These are phyloP conservation scores for Gastracanthus pulcherrimus DNA, from an alignment of 2,888 invertebrate genomes.

Conservation along the genomic window DNA sequence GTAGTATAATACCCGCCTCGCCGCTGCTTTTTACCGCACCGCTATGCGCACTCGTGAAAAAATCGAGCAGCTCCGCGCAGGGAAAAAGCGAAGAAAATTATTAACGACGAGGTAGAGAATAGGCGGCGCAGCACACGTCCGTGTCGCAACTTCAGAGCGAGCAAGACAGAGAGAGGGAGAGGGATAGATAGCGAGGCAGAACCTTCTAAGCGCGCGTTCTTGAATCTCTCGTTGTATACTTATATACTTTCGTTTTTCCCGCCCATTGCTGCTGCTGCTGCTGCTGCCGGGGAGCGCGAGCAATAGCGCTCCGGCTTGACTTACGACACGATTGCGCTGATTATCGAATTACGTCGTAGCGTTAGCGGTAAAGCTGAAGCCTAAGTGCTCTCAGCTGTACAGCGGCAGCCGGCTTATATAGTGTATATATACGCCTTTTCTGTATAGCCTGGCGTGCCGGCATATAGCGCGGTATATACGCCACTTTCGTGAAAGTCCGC, in stretches of 20 bases:
- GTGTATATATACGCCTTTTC: too few species aligned
- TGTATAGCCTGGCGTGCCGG: not conserved
- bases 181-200: not conserved
- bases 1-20: too few species aligned
- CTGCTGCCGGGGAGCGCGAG: not conserved
- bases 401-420: not conserved
- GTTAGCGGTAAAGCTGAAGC: conserved; percentile 37
- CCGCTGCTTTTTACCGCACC: too few species aligned
- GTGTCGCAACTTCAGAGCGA: too few species aligned
- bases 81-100: not conserved
- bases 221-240: not conserved
- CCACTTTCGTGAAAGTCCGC: conserved; percentile 16
- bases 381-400: not conserved
- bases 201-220: not conserved
- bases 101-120: too few species aligned
- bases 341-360: conserved; percentile 64
- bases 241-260: conserved; percentile 54
- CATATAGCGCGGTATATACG: not conserved
- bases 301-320: conserved; percentile 8
- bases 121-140: too few species aligned
- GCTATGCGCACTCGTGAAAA: too few species aligned
- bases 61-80: too few species aligned
- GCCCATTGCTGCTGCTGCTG: too few species aligned
- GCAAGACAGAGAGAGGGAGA: not conserved
- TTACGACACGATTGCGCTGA: conserved; percentile 61